Percentiles rank a stretch among this genome's conserved stretches.
Conservation (phyloP, 2,113 vertebrate genomes). For the Riparia riparia region DNA sequence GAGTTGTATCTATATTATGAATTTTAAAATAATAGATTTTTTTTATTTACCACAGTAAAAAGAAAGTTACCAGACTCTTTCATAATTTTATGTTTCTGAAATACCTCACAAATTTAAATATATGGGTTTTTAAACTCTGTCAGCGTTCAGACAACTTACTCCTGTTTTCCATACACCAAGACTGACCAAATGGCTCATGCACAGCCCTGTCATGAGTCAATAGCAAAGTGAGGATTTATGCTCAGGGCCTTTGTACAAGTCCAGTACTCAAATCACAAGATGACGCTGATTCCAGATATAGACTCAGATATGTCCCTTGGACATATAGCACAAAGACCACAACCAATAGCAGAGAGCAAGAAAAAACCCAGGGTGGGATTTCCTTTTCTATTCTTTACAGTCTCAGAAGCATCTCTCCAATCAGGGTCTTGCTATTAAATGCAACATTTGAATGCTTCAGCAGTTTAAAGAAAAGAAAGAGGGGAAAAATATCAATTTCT, state of each 20-base stretch:
- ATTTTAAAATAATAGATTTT: too few relatives aligned
- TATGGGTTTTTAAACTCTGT: not conserved
- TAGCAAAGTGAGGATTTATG: not conserved
- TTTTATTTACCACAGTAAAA: not conserved
- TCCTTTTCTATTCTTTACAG: not conserved
- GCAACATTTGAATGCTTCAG: not conserved
- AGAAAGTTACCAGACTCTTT: not conserved
- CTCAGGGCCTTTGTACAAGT: not conserved
- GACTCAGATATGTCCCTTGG: not conserved
- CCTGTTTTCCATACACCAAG: not conserved
- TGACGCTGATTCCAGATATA: conserved; percentile 6
- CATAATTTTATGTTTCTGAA: not conserved
- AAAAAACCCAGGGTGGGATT: not conserved
- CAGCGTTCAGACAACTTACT: not conserved
- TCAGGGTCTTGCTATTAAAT: not conserved
- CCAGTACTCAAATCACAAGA: not conserved
- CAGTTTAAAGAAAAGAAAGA: not conserved
- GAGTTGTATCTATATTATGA: not conserved
- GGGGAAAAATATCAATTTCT: not conserved
- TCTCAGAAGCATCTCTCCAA: not conserved
- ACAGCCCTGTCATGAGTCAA: not conserved
- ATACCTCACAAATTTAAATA: not conserved
- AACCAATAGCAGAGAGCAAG: not conserved
- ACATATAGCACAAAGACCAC: not conserved
- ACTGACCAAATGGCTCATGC: not conserved